Base-by-base conservation (phyloP, 2,113 vertebrate genomes). In the Gopherus evgoodei region DNA sequence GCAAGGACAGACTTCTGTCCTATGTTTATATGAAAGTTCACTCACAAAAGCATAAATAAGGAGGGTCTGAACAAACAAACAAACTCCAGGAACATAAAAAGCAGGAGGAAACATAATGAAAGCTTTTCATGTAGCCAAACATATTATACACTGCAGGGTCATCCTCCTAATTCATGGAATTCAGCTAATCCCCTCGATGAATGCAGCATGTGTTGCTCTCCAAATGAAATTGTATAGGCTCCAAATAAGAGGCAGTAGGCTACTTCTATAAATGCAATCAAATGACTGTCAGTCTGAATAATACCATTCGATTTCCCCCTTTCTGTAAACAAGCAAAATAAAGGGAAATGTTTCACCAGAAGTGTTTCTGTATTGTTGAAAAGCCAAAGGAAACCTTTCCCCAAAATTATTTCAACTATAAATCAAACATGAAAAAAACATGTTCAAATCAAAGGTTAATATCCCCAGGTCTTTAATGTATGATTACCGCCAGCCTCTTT, bases 401-500 rank as follows among this genome's bases (percentile, higher is more conserved):
- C 89, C 83, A 96, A 96, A 94, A 78, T 97, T 90, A 96, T 94
- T 95, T 97, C 95, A 97, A 91, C 86, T 89, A 88, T 93, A 95
- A 95, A 91, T 96, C 92, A 93, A 95, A 90, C 84, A 93, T 89
- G 79, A 97, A 96, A 97, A 72, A 96, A 97, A 91, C 80, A 93
- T 69, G 78, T 94, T 86, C 83, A 95, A 90, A 93, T 93, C 95
- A 95, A 87, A 97, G 93, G 93, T 97, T 98, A 96, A 97, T 97
- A 91, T 94, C 92, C 90, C 56, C 69, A 83, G n/a, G 54, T 91
- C 86, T 96, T 92, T 87, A 94, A 95, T 91, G 72, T 86, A 79
- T 13, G 31, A 97, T 97, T 96, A 96, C 95, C 95, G 97, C 95
- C 93, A 94, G 95, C 89, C 96, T 96, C 92, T 92, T 95, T 97